Percentiles rank a stretch among this genome's conserved stretches.
Conservation (phyloP, 2,888 invertebrate species). For the Cataglyphis cursor region DNA sequence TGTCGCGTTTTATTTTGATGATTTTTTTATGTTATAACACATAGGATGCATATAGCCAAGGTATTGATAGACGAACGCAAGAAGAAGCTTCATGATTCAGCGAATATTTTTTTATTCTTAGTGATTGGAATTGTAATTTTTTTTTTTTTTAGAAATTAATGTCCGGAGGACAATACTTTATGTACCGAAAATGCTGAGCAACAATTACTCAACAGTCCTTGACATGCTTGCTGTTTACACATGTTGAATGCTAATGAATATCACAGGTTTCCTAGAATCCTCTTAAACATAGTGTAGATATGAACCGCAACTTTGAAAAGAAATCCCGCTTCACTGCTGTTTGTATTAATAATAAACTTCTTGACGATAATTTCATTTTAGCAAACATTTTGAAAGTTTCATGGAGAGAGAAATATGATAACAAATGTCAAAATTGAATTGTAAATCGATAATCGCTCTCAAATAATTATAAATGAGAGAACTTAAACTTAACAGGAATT, state of each 20-base stretch:
- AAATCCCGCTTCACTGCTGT: background rate
- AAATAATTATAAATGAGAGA: background rate
- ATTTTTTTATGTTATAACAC: background rate
- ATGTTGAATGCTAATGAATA: conserved; percentile 1
- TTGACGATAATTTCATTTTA: background rate
- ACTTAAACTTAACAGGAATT: background rate
- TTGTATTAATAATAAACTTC: background rate
- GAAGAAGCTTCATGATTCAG: too few relatives aligned
- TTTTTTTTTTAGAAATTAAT: background rate
- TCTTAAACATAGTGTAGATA: background rate
- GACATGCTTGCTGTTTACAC: background rate
- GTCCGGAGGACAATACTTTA: background rate
- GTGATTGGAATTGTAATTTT: background rate
- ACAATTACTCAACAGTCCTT: conserved; percentile 64
- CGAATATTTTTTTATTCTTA: background rate
- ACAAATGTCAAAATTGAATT: background rate
- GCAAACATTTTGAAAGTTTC: background rate
- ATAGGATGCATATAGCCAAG: too few relatives aligned
- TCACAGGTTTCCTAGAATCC: background rate
- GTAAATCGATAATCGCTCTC: background rate
- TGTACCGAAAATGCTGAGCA: conserved; percentile 58
- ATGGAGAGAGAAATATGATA: background rate
- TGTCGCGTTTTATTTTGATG: background rate
- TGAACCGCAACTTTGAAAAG: background rate
- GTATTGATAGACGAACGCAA: too few relatives aligned